Percentiles rank a stretch among this genome's conserved stretches.
phyloP scores from a whole-genome alignment of 2,888 invertebrate species.

The Sinhomidia bicolor region DNA sequence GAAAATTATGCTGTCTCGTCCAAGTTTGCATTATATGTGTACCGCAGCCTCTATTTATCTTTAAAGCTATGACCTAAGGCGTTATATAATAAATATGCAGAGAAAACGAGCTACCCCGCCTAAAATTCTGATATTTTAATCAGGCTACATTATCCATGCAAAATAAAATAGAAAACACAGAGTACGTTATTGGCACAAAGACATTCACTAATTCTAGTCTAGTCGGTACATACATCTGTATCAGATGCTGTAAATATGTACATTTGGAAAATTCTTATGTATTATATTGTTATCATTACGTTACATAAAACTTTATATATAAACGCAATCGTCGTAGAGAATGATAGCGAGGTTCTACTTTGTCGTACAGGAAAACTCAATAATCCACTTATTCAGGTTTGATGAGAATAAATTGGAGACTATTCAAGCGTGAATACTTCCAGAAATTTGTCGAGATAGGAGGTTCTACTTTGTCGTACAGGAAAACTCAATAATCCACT shows the following conservation, averaged over 20 bases:
- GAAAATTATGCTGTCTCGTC: no score
- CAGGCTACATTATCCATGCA: neutral
- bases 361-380: neutral
- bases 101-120: neutral
- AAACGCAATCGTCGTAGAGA: no score
- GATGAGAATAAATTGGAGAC: neutral
- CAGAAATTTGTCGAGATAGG: slow-evolving; percentile 12
- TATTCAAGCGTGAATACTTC: neutral
- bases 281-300: no score
- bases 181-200: neutral
- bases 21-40: no score
- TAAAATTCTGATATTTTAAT: neutral
- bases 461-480: neutral
- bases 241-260: no score
- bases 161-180: neutral
- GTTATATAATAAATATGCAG: neutral
- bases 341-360: no score
- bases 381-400: neutral
- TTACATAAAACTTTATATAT: no score
- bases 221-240: no score
- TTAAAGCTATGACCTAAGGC: neutral
- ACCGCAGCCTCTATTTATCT: no score
- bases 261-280: no score
- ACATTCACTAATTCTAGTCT: neutral
- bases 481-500: neutral